These are phyloP conservation scores for Anoplolepis gracilipes DNA, from an alignment of 1,140 invertebrate species.

Conservation along the genomic window DNA sequence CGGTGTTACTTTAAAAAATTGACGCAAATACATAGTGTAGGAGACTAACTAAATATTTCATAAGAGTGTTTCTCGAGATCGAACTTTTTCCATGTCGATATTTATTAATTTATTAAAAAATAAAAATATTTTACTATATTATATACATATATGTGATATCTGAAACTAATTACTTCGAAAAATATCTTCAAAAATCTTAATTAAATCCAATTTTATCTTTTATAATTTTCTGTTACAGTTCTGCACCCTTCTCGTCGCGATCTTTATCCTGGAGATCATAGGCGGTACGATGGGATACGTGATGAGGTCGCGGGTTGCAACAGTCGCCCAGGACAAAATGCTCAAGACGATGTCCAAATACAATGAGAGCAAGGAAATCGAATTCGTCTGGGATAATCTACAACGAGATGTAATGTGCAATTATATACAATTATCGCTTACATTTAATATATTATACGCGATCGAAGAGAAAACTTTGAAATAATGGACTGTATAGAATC, in stretches of 20 bases:
- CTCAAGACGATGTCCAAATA: constrained; percentile 86
- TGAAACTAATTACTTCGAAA: not conserved
- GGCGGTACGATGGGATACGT: constrained; percentile 94
- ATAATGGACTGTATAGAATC: not conserved
- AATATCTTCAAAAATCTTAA: not conserved
- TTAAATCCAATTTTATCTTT: not conserved
- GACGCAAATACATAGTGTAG: not conserved
- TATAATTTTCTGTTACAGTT: constrained; percentile 88
- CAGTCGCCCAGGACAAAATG: constrained; percentile 86
- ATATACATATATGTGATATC: not conserved
- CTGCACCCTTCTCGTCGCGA: constrained; percentile 88
- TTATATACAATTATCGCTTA: not conserved
- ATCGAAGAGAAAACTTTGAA: not conserved
- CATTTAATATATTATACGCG: not conserved
- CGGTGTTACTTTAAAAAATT: constrained; percentile 45
- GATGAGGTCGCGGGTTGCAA: constrained; percentile 87
- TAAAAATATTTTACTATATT: not conserved
- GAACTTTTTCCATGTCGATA: not conserved
- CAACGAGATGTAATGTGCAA: constrained; percentile 86
- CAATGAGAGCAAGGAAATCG: constrained; percentile 76
- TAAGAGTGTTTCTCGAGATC: not conserved
- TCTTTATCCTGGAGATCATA: constrained; percentile 93
- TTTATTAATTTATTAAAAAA: not conserved
- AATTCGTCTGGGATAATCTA: constrained; percentile 88
- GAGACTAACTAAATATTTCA: not conserved